These are phyloP conservation scores for Melanotaenia boesemani DNA, from an alignment of 2,797 vertebrate species.

Conservation along the genomic window DNA sequence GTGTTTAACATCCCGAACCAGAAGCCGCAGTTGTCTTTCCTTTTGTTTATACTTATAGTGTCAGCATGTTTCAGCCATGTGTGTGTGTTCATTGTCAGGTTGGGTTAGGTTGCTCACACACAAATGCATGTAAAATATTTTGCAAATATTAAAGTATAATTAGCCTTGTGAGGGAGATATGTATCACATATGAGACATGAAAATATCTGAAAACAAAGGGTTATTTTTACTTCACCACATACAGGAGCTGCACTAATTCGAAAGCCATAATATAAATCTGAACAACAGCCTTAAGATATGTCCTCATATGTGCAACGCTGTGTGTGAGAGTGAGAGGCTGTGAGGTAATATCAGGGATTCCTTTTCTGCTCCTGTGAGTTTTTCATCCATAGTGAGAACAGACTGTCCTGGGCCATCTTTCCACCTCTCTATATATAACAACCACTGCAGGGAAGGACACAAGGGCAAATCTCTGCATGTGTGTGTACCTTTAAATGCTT, in stretches of 20 bases:
- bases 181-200: background rate
- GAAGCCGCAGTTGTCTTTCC: conserved; percentile 3
- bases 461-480: conserved; percentile 11
- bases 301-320: background rate
- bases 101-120: background rate
- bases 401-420: conserved; percentile 42
- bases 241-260: background rate
- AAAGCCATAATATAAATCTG: background rate
- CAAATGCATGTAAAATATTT: background rate
- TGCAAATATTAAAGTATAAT: background rate
- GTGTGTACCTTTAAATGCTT: conserved; percentile 13
- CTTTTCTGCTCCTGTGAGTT: conserved; percentile 28
- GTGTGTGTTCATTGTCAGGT: background rate
- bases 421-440: conserved; percentile 47
- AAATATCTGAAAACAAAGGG: background rate
- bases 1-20: conserved; percentile 2
- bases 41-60: background rate
- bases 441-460: conserved; percentile 35
- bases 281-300: background rate
- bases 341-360: conserved; percentile 18
- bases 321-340: background rate
- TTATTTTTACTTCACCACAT: background rate
- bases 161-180: too few relatives aligned
- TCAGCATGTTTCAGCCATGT: background rate
- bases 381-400: conserved; percentile 53